Evolutionary conservation across 37 sponge, comb jelly and placozoan species (phyloP), one percentile per base, ranked within the genome.

Genomic region (Crambe crambe): DNA sequence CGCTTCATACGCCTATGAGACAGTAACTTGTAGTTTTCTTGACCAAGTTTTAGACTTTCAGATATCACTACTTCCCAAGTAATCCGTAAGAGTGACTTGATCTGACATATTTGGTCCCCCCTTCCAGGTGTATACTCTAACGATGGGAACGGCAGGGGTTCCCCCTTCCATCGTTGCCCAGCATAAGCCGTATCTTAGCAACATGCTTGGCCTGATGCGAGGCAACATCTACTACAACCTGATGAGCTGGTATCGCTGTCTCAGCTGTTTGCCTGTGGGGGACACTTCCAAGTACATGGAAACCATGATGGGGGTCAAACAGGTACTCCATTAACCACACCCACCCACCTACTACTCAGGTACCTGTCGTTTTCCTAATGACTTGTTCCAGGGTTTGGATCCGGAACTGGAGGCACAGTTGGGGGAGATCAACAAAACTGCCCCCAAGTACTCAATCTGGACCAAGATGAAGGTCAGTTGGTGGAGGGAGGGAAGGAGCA

Each of bases 291-390:
- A 94, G 91, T 92, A 68, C 76, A 92, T 92, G 92, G 95, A 94
- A 58, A 94, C 91, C 43, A 94, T 94, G 95, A 94, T 94, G 95
- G 95, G 95, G 35, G 95, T 94, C 22, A 94, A 94, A 43, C 95
- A 87, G 90, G 90, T 89, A 60, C 4, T n/a, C n/a, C n/a, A n/a
- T n/a, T n/a, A n/a, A n/a, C n/a, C n/a, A n/a, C n/a, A n/a, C n/a
- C n/a, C n/a, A n/a, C n/a, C n/a, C 51, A 6, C 12, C 12, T 47
- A 47, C 6, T 47, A 47, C 51, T 15, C 10, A 47, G 51, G 12
- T 47, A 47, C 12, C 10, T 47, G 51, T 47, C 12, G 12, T 47
- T 12, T 15, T 47, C 12, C 12, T 12, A 47, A 12, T 6, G 51
- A 47, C 51, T 47, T 74, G 3, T 37, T 62, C 17, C 40, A 92